Base-by-base conservation (phyloP, 2,888 invertebrate genomes). In the Hecatera dysodea region DNA sequence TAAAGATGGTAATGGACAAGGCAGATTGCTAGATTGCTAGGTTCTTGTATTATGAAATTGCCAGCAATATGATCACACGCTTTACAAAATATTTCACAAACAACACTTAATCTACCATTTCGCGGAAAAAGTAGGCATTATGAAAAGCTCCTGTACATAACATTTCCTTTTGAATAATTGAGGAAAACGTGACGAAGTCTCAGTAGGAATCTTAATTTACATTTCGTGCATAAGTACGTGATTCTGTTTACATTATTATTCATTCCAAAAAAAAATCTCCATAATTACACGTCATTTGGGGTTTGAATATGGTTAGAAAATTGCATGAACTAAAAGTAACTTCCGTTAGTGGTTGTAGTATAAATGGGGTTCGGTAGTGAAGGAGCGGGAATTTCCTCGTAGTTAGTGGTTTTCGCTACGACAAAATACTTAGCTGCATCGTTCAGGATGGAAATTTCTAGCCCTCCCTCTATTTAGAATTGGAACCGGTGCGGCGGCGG, bases 351-450 rank as follows among this genome's bases (percentile, higher is more conserved):
- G 77, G 75, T 79, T 78, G 75, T 81, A 75, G 81, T 86, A 76
- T 86, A 88, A 90, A 89, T 87, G 79, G 82, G 78, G 80, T 84
- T 83, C 80, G 65, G 72, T 82, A 69, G 76, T 87, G 8, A 83
- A 85, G 83, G 85, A 80, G 84, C 78, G 82, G 80, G 85, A 89
- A 88, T 89, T 90, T 87, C 84, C 89, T 76, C 81, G 86, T 81
- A 89, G 90, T 90, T 92, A 90, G 91, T 86, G 90, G 90, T 89
- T 89, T 88, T 86, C 84, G 84, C 83, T 75, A 83, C 88, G 87
- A 87, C 89, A 87, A 89, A 88, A 88, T 89, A 81, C 83, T 83
- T 84, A 79, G 81, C 76, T 82, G 75, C 60, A 68, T 71, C 69
- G 78, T 75, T 75, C 66, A 29, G 68, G 68, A 57, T 81, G 76